Conservation (phyloP, 37 sponge, comb jelly and placozoan species). For the Oscarella lobularis region DNA sequence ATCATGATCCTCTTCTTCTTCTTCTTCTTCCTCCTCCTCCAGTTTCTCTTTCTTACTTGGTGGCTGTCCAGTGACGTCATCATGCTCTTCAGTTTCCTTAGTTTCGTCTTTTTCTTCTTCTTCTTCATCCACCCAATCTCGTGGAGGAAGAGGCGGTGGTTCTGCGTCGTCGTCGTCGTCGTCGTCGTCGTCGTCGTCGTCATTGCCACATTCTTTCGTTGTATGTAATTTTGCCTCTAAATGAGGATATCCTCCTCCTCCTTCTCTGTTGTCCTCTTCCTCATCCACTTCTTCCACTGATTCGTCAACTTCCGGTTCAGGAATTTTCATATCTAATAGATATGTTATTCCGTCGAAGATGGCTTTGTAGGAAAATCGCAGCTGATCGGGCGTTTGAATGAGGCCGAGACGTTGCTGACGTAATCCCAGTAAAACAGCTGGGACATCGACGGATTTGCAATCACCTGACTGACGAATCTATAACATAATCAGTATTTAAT, state of each 20-base stretch:
- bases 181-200: neutral
- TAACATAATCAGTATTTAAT: too few species aligned
- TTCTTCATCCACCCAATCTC: constrained; percentile 12
- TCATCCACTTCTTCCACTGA: constrained; percentile 15
- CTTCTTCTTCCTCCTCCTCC: neutral
- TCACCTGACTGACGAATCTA: constrained; percentile 6
- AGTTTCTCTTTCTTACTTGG: neutral
- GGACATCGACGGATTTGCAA: constrained; percentile 25
- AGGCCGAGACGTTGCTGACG: constrained; percentile 77
- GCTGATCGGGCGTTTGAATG: constrained; percentile 93
- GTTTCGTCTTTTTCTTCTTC: neutral
- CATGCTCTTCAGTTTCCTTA: neutral
- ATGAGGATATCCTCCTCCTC: neutral
- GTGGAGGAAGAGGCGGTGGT: constrained; percentile 59
- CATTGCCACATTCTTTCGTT: constrained; percentile 1
- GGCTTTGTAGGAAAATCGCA: constrained; percentile 83
- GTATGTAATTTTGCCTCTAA: neutral
- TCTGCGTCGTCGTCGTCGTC: constrained; percentile 10
- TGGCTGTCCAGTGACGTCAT: neutral
- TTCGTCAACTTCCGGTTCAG: constrained; percentile 15
- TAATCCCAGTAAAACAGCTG: constrained; percentile 49
- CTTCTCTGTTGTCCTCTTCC: neutral
- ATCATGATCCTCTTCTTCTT: neutral
- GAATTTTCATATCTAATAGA: neutral
- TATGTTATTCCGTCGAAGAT: constrained; percentile 51